Conservation (phyloP, 2,797 vertebrate genomes). For the Echeneis naucrates region DNA sequence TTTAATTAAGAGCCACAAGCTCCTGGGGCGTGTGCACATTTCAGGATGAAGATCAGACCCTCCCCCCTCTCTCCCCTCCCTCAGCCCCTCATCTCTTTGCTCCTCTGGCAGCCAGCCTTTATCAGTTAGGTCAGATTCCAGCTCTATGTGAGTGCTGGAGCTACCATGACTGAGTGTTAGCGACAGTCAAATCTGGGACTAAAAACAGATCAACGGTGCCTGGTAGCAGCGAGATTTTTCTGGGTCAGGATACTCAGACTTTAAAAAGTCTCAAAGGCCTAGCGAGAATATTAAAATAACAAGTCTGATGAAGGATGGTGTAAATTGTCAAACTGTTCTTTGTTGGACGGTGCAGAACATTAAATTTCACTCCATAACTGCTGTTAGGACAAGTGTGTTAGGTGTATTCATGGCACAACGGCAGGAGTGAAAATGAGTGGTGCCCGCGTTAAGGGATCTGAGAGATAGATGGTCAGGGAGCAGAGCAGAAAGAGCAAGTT, state of each 20-base stretch:
- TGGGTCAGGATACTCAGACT: constrained; percentile 61
- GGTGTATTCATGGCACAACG: constrained; percentile 44
- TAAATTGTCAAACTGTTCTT: constrained; percentile 10
- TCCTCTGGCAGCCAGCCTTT: constrained; percentile 58
- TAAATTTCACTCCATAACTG: constrained; percentile 48
- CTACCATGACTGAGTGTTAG: constrained; percentile 60
- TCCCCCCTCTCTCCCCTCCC: background rate
- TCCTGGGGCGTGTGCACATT: constrained; percentile 54
- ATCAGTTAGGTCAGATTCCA: constrained; percentile 71
- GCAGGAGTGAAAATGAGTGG: constrained; percentile 39
- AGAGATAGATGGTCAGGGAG: constrained; percentile 51
- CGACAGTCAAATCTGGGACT: constrained; percentile 60
- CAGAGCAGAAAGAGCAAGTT: constrained; percentile 60
- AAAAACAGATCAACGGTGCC: constrained; percentile 58
- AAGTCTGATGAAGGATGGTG: constrained; percentile 29
- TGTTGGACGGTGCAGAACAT: constrained; percentile 36
- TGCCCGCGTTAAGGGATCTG: constrained; percentile 43
- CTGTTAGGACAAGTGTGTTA: constrained; percentile 52
- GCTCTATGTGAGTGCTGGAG: constrained; percentile 44
- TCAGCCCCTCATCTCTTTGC: constrained; percentile 30
- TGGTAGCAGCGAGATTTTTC: constrained; percentile 59
- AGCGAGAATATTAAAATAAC: constrained; percentile 47
- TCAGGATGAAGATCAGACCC: constrained; percentile 62
- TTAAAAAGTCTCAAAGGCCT: constrained; percentile 39
- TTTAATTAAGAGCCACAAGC: constrained; percentile 73